Evolutionary conservation across 1,140 invertebrate genomes (phyloP).

Genomic region (Brachystomella parvula): DNA sequence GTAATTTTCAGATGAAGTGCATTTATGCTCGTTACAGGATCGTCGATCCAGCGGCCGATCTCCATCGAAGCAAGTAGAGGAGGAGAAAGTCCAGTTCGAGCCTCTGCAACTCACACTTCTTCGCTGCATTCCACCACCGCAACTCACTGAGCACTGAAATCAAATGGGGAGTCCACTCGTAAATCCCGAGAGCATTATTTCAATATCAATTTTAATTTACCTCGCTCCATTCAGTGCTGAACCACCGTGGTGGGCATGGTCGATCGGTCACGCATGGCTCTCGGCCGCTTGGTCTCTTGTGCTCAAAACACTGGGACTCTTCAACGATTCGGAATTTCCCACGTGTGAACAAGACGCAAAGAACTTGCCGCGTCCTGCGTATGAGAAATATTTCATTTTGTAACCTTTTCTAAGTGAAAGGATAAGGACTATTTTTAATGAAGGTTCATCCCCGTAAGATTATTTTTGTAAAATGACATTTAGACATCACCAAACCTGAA

Average conservation of each 20-base stretch:
- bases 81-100: constrained; percentile 47
- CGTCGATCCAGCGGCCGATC: constrained; percentile 50
- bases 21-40: constrained; percentile 55
- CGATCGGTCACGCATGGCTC: constrained; percentile 39
- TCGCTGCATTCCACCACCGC: constrained; percentile 54
- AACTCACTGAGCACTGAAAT: constrained; percentile 54
- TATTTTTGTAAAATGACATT: too few species aligned
- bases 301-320: constrained; percentile 41
- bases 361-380: constrained; percentile 41
- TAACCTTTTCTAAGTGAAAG: too few species aligned
- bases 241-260: constrained; percentile 42
- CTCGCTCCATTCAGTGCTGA: constrained; percentile 41
- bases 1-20: constrained; percentile 39
- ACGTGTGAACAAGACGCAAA: constrained; percentile 42
- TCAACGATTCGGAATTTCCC: constrained; percentile 40
- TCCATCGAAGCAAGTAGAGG: constrained; percentile 49
- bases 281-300: constrained; percentile 39
- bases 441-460: too few species aligned
- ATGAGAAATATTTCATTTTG: too few species aligned
- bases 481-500: too few species aligned
- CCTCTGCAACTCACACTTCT: constrained; percentile 50
- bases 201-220: constrained; percentile 15
- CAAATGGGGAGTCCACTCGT: background rate
- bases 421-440: too few species aligned
- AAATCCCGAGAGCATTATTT: background rate